Conservation (phyloP, 2,888 invertebrate genomes). For the Diarsia dahlii region DNA sequence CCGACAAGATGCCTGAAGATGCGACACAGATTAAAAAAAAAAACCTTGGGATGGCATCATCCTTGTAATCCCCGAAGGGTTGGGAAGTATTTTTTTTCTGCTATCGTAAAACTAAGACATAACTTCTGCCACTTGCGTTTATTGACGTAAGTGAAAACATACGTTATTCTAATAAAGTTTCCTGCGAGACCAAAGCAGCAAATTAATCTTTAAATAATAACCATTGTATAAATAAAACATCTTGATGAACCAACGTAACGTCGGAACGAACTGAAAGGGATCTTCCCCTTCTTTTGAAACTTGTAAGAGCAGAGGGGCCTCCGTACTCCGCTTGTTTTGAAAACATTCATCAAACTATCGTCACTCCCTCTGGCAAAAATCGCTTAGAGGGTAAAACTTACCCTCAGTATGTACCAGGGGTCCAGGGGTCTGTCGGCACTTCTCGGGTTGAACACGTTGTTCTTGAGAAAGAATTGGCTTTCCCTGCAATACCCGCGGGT, state of each 20-base stretch:
- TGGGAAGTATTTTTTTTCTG: background rate
- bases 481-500: background rate
- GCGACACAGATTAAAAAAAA: too few species aligned
- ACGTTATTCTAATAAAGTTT: background rate
- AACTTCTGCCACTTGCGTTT: background rate
- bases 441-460: background rate
- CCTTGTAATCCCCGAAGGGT: too few species aligned
- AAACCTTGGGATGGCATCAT: too few species aligned
- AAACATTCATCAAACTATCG: conserved; percentile 61
- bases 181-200: background rate
- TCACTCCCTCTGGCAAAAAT: conserved; percentile 49
- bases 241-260: conserved; percentile 9
- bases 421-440: conserved; percentile 1
- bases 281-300: conserved; percentile 32
- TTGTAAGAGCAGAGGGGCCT: conserved; percentile 39
- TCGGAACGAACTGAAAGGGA: conserved; percentile 2
- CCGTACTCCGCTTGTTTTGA: conserved; percentile 23
- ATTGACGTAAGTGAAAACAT: background rate
- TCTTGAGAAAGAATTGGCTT: conserved; percentile 4
- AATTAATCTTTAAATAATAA: conserved; percentile 4
- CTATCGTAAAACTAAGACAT: background rate
- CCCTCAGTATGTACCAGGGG: background rate
- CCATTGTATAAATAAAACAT: conserved; percentile 4
- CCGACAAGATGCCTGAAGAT: too few species aligned
- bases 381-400: conserved; percentile 40